Percentiles rank a stretch among this genome's conserved stretches.
phyloP scores from a whole-genome alignment of 2,888 invertebrate species.

The Colletes collaris region DNA sequence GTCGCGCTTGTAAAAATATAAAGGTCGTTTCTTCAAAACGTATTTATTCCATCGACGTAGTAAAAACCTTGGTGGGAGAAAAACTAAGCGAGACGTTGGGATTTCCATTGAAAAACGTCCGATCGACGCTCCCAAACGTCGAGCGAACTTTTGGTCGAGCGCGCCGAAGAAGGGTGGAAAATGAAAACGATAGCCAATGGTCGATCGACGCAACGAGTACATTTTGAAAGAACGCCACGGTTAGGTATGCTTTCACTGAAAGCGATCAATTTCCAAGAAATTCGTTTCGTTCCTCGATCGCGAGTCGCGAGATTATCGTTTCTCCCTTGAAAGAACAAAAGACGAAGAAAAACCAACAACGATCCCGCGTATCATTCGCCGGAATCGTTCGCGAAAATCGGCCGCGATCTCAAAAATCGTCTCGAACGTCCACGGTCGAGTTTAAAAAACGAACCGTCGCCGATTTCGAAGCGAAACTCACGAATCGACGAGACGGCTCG shows the following conservation, averaged over 20 bases:
- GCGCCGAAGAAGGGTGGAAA: not conserved
- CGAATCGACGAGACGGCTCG: not conserved
- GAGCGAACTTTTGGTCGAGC: not conserved
- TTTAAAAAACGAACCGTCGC: not conserved
- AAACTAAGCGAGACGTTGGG: not conserved
- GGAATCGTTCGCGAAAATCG: not conserved
- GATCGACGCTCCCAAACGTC: not conserved
- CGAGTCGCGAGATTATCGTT: slow-evolving; percentile 33
- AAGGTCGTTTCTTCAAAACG: slow-evolving; percentile 69
- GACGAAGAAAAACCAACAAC: not conserved
- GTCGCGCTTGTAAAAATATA: slow-evolving; percentile 72
- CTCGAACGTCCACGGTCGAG: too few relatives aligned
- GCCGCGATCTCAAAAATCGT: not conserved
- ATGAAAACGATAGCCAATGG: not conserved
- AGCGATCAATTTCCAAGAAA: slow-evolving; percentile 69
- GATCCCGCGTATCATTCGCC: slow-evolving; percentile 12
- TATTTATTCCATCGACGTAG: slow-evolving; percentile 65
- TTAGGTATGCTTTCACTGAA: slow-evolving; percentile 77
- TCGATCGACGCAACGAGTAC: slow-evolving; percentile 69
- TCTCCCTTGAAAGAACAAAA: slow-evolving; percentile 4
- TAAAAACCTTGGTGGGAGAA: not conserved
- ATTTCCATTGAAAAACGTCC: slow-evolving; percentile 20
- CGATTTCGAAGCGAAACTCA: not conserved
- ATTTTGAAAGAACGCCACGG: slow-evolving; percentile 71
- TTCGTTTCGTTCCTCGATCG: slow-evolving; percentile 53